These are phyloP conservation scores for Teleogryllus oceanicus DNA, from an alignment of 2,888 invertebrate species.

Conservation along the genomic window DNA sequence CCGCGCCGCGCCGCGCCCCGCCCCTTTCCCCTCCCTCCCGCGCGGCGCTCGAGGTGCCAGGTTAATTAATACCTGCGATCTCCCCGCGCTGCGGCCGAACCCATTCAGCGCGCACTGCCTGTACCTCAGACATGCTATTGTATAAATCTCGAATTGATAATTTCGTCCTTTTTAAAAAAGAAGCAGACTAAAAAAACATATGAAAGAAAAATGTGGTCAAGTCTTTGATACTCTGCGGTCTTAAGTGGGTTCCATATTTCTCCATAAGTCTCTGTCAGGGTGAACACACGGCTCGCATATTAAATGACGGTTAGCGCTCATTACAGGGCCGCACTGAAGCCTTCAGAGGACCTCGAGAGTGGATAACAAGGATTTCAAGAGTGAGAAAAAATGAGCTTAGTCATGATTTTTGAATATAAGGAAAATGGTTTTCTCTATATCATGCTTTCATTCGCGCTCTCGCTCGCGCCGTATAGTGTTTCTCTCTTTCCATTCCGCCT, in stretches of 20 bases:
- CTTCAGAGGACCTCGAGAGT: neutral
- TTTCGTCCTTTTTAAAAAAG: constrained; percentile 20
- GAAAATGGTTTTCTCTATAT: constrained; percentile 34
- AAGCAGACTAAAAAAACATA: neutral
- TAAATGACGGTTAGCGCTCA: constrained; percentile 26
- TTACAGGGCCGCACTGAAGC: constrained; percentile 28
- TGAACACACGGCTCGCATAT: constrained; percentile 27
- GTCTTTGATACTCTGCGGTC: neutral
- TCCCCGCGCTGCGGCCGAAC: too few relatives aligned
- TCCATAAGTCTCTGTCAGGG: constrained; percentile 30
- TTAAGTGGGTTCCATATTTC: constrained; percentile 20
- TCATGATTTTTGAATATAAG: constrained; percentile 36
- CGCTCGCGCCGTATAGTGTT: neutral
- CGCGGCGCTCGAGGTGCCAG: too few relatives aligned
- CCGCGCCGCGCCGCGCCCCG: too few relatives aligned
- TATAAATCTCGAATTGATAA: constrained; percentile 29
- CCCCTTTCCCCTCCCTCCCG: too few relatives aligned
- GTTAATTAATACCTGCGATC: too few relatives aligned
- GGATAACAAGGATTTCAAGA: constrained; percentile 20
- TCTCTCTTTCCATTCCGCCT: neutral
- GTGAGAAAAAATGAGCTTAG: constrained; percentile 32
- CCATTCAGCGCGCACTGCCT: too few relatives aligned
- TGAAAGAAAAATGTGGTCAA: neutral
- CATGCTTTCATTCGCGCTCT: constrained; percentile 11
- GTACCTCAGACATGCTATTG: constrained; percentile 27